Conservation (phyloP, 2,888 invertebrate species). For the Cacoxenus indagator region DNA sequence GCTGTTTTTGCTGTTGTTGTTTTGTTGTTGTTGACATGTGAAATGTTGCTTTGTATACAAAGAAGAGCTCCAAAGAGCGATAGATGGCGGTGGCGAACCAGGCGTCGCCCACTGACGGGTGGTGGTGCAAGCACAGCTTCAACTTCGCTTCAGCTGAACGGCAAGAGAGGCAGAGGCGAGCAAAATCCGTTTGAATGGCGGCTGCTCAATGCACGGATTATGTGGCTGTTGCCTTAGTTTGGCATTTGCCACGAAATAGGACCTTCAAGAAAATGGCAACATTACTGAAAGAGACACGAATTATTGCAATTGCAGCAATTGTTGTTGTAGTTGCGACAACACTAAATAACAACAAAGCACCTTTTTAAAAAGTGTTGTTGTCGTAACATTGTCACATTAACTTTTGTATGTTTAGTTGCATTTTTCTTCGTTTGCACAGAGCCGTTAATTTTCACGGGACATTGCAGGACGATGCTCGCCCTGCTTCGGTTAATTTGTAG, state of each 20-base stretch:
- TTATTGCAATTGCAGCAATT: conserved; percentile 7
- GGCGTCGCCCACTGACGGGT: no score
- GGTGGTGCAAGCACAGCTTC: no score
- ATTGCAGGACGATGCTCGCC: not conserved
- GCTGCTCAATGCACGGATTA: not conserved
- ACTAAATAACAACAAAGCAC: conserved; percentile 27
- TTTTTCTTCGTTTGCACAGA: conserved; percentile 27
- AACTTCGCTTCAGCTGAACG: no score
- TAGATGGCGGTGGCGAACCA: no score
- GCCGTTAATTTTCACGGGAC: not conserved
- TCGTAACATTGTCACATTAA: conserved; percentile 55
- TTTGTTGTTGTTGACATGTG: conserved; percentile 55
- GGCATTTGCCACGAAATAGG: not conserved
- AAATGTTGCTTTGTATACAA: conserved; percentile 59
- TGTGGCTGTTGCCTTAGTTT: not conserved
- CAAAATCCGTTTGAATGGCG: not conserved
- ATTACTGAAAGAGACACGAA: conserved; percentile 53
- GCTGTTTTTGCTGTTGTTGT: conserved; percentile 16
- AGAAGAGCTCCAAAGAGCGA: no score
- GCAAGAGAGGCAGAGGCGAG: not conserved
- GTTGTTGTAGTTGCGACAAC: conserved; percentile 23
- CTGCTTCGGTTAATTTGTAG: not conserved
- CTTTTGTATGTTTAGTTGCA: conserved; percentile 55
- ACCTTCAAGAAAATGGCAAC: conserved; percentile 46
- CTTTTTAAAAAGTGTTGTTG: conserved; percentile 39